Conservation (phyloP, 1,140 invertebrate genomes). For the Drosophila ogumai region DNA sequence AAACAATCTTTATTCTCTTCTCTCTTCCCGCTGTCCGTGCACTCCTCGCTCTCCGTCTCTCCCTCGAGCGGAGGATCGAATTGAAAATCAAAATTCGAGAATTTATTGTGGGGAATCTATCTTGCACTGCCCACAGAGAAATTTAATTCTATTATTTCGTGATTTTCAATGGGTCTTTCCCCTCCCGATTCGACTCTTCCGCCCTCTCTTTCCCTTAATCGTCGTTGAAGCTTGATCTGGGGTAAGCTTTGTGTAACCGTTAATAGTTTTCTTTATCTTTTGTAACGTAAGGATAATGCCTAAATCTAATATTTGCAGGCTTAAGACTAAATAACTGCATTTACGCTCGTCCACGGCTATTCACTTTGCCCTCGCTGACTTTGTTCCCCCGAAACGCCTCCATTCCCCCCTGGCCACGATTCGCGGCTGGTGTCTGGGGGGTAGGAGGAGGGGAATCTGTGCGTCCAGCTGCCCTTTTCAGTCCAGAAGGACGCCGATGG, state of each 20-base stretch:
- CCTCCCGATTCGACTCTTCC: conserved; percentile 8
- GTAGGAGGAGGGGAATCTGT: not conserved
- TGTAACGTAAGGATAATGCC: conserved; percentile 50
- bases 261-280: conserved; percentile 42
- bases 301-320: conserved; percentile 79
- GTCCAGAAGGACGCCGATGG: conserved; percentile 52
- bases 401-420: not conserved
- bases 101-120: conserved; percentile 11
- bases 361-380: conserved; percentile 1
- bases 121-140: conserved; percentile 13
- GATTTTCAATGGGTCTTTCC: conserved; percentile 18
- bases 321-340: conserved; percentile 84
- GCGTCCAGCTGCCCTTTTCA: conserved; percentile 21
- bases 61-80: conserved; percentile 24
- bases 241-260: conserved; percentile 49
- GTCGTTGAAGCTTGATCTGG: conserved; percentile 38
- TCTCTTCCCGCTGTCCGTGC: conserved; percentile 43
- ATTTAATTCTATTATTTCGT: conserved; percentile 27
- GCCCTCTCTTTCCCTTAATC: conserved; percentile 26
- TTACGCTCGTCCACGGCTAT: conserved; percentile 59
- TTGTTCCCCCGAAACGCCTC: not conserved
- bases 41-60: conserved; percentile 46
- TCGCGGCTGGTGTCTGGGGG: not conserved
- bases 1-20: conserved; percentile 84
- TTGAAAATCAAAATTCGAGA: conserved; percentile 53